These are phyloP conservation scores for Melanargia galathea DNA, from an alignment of 2,888 invertebrate genomes.

Conservation along the genomic window DNA sequence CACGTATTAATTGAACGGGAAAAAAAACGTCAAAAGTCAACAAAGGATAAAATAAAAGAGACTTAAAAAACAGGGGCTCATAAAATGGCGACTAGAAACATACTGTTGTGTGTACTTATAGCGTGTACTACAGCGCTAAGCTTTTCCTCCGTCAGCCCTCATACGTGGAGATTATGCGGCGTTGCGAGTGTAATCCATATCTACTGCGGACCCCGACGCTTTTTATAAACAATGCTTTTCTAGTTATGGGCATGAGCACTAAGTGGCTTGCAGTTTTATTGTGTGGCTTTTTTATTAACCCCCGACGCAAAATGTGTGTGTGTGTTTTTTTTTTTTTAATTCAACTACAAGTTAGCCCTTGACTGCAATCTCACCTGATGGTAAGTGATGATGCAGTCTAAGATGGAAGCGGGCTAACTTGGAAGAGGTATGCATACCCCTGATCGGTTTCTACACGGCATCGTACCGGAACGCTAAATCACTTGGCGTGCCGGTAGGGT, in stretches of 20 bases:
- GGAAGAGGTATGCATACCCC: no score
- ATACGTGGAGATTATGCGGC: slow-evolving; percentile 37
- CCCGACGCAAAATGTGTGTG: no score
- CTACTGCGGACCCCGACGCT: slow-evolving; percentile 34
- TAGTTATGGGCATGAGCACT: slow-evolving; percentile 30
- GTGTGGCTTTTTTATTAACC: slow-evolving; percentile 23
- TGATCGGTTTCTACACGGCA: no score
- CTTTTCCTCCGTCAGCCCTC: slow-evolving; percentile 35
- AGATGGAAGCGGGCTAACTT: no score
- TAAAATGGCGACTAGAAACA: background rate
- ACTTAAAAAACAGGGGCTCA: background rate
- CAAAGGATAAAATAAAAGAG: no score
- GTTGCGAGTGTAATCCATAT: slow-evolving; percentile 36
- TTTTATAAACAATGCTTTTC: slow-evolving; percentile 38
- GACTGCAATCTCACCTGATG: background rate
- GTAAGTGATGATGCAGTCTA: no score
- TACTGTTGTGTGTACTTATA: slow-evolving; percentile 4
- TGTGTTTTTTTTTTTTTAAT: no score
- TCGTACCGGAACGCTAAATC: no score
- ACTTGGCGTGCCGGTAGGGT: no score
- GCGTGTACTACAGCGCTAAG: slow-evolving; percentile 22
- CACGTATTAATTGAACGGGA: no score
- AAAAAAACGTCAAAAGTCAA: no score
- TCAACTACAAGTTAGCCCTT: no score
- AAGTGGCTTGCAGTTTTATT: slow-evolving; percentile 39